Evolutionary conservation across 2,888 invertebrate genomes (phyloP), one percentile per base, ranked within the genome.

Genomic region (Zaprionus lineosus): DNA sequence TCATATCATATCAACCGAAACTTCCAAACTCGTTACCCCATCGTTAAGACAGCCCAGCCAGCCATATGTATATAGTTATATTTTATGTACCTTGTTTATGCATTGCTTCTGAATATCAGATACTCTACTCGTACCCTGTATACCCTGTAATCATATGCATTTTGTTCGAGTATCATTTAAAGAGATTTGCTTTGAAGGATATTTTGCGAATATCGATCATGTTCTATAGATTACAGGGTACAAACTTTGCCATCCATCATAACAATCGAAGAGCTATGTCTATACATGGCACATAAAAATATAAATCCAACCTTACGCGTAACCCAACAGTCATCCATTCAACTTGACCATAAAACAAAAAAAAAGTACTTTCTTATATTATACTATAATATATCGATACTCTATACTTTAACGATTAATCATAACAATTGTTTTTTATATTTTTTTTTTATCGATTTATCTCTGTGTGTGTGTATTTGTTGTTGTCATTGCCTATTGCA

Each of bases 401-500:
- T 74, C 70, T 71, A 67, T 56, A 62, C 74, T 83, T 83, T 63
- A 84, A 84, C 52, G 67, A 78, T 84, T 78, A 81, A 78, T 60
- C 84, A 74, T 76, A 79, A 81, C 77, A 74, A 81, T 63, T 73
- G 43, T 59, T 56, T 63, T 61, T 40, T 40, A 41, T 68, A 53
- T 44, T 64, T 55, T 46, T 46, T 53, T 41, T 64, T 43, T 72
- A 75, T 75, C 76, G 52, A 71, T 71, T 79, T 76, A 73, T 63
- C 66, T 70, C 74, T 76, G 71, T 81, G 82, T 81, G 74, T 77
- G 75, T 76, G 62, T 68, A 78, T 68, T 73, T 65, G 86, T 83
- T 84, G 84, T 85, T 82, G 76, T 65, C 70, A 72, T 74, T 72
- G 78, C 66, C 67, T 71, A 67, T 77, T 82, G 76, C 84, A 81